Conservation (phyloP, 2,113 vertebrate genomes). For the Terrapene triunguis region DNA sequence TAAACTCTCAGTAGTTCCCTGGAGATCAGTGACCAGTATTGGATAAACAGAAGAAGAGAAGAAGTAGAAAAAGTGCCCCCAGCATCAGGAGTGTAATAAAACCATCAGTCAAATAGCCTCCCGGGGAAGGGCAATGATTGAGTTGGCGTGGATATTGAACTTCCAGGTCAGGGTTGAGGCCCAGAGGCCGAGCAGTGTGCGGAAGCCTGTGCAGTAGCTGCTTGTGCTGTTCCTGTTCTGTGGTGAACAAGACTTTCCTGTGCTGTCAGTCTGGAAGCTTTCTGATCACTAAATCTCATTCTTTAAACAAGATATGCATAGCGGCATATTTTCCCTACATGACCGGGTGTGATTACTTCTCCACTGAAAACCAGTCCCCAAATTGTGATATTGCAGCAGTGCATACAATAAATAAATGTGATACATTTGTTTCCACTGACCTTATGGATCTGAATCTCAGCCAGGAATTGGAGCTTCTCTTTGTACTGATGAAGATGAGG, state of each 20-base stretch:
- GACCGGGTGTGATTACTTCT: neutral
- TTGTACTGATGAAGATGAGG: neutral
- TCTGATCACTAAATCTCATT: neutral
- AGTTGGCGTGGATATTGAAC: slow-evolving; percentile 13
- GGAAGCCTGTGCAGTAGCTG: neutral
- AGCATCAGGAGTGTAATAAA: fast-evolving
- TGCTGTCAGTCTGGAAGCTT: slow-evolving; percentile 27
- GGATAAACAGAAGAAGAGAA: neutral
- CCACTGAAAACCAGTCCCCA: neutral
- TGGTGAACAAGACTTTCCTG: slow-evolving; percentile 23
- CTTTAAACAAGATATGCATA: neutral
- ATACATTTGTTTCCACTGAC: neutral
- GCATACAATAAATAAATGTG: neutral
- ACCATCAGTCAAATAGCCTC: neutral
- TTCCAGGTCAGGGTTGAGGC: neutral
- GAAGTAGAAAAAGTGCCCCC: neutral
- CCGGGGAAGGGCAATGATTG: neutral
- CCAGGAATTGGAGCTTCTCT: neutral
- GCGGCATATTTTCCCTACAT: neutral
- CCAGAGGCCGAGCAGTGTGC: neutral
- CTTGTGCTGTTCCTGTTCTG: neutral
- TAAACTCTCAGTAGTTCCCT: neutral
- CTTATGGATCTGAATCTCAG: neutral
- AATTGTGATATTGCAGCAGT: neutral
- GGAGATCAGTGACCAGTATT: neutral